Evolutionary conservation across 2,797 vertebrate genomes (phyloP).

Genomic region (Hoplostethus atlanticus): DNA sequence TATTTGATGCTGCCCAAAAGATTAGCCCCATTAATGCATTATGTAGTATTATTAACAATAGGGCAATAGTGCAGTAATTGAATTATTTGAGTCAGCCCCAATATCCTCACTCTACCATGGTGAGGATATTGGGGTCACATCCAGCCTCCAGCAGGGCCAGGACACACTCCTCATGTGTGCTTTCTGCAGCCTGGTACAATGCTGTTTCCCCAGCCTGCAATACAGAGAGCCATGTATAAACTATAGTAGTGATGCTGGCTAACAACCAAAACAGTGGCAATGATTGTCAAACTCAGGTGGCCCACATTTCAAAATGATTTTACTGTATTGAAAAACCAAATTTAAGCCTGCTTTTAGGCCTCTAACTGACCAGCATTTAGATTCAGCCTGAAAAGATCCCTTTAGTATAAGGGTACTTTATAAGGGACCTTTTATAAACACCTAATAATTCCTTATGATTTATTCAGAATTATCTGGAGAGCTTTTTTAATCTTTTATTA

Average conservation of each 20-base stretch:
- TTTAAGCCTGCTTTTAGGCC: background rate
- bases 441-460: background rate
- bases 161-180: conserved; percentile 86
- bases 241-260: background rate
- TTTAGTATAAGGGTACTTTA: too few relatives aligned
- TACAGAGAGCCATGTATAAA: conserved; percentile 6
- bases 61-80: background rate
- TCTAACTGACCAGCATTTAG: background rate
- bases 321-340: background rate
- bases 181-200: conserved; percentile 88
- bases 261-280: background rate
- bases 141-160: conserved; percentile 85
- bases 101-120: conserved; percentile 85
- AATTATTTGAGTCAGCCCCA: background rate
- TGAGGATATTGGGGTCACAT: conserved; percentile 88
- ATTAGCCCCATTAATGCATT: background rate
- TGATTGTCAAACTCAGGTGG: background rate
- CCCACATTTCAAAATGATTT: background rate
- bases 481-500: background rate
- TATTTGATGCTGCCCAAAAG: conserved; percentile 1
- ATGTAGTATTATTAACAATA: conserved; percentile 4
- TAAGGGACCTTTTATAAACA: too few relatives aligned
- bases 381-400: background rate
- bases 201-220: conserved; percentile 90
- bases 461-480: too few relatives aligned